Evolutionary conservation across 92 coral and sea anemone species (phyloP).

Genomic region (Bergia sp.): DNA sequence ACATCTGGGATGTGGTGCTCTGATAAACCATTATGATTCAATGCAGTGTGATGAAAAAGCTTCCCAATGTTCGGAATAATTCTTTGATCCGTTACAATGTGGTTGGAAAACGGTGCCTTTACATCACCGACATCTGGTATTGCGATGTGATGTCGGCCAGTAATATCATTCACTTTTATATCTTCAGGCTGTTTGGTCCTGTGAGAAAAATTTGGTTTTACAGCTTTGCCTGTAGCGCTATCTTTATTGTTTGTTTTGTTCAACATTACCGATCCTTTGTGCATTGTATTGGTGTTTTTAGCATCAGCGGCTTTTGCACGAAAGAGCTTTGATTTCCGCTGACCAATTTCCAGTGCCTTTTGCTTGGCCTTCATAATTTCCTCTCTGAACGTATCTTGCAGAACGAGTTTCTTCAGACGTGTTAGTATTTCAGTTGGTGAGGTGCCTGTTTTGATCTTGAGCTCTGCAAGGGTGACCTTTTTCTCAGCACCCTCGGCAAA

Average conservation of each 20-base stretch:
- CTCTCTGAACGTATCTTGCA: slow-evolving; percentile 77
- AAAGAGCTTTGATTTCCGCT: slow-evolving; percentile 23
- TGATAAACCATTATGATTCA: slow-evolving; percentile 3
- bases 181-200: neutral
- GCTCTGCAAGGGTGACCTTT: slow-evolving; percentile 55
- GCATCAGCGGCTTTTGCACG: slow-evolving; percentile 11
- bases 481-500: slow-evolving; percentile 78
- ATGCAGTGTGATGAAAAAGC: slow-evolving; percentile 15
- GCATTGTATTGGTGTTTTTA: neutral
- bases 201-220: neutral
- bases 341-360: slow-evolving; percentile 46
- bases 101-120: neutral
- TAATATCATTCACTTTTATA: neutral
- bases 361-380: slow-evolving; percentile 51
- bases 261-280: neutral
- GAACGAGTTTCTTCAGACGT: slow-evolving; percentile 72
- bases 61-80: slow-evolving; percentile 9
- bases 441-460: slow-evolving; percentile 58
- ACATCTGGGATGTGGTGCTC: slow-evolving; percentile 3
- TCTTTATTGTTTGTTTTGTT: neutral
- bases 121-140: neutral
- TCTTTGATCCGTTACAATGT: slow-evolving; percentile 39
- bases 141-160: slow-evolving; percentile 31
- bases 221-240: neutral
- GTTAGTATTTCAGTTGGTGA: slow-evolving; percentile 73